Base-by-base conservation (phyloP, 2,113 vertebrate species). In the Lophochroa leadbeateri region DNA sequence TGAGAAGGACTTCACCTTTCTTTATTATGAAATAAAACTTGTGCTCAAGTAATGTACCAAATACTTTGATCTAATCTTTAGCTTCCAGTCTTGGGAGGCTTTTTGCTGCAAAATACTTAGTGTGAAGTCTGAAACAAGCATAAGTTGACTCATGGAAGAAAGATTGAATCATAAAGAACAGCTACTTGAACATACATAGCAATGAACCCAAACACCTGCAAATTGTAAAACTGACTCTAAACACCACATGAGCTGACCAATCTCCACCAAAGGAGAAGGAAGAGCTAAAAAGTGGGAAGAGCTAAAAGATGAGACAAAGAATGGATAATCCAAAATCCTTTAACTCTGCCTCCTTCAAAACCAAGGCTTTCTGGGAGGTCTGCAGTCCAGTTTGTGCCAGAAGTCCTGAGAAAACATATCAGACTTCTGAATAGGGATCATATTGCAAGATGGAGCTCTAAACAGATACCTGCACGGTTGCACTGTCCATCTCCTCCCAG, bases 141-240 rank as follows among this genome's bases (percentile, higher is more conserved):
- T 41, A 58, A 49, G 37, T 78, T 95, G 84, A 91, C 60, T 91
- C 81, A 79, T 39, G 43, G 35, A 77, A 94, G 90, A 87, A 94
- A 87, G 81, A 89, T 2, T 88, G 68, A 96, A 84, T 97, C 84
- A 94, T 75, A 86, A 91, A 71, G 69, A 53, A 29, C 19, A 81
- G 37, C n/a, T 91, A 11, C 43, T 58, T 72, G 55, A 74, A 67
- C 35, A 63, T 75, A 81, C 25, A 83, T 28, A 91, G 25, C 57
- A 78, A 43, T 29, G 50, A 91, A 82, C 41, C 3, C 60, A 58
- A 89, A 64, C 37, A 84, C 31, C 46, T 75, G 55, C 33, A 87
- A 68, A 78, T 46, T 58, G 50, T 74, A 53, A 63, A 63, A 53
- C 17, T 49, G 11, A 58, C 46, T 94, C 29, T 53, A 49, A 70